These are phyloP conservation scores for Sycophila texana DNA, from an alignment of 2,888 invertebrate genomes.

Conservation along the genomic window DNA sequence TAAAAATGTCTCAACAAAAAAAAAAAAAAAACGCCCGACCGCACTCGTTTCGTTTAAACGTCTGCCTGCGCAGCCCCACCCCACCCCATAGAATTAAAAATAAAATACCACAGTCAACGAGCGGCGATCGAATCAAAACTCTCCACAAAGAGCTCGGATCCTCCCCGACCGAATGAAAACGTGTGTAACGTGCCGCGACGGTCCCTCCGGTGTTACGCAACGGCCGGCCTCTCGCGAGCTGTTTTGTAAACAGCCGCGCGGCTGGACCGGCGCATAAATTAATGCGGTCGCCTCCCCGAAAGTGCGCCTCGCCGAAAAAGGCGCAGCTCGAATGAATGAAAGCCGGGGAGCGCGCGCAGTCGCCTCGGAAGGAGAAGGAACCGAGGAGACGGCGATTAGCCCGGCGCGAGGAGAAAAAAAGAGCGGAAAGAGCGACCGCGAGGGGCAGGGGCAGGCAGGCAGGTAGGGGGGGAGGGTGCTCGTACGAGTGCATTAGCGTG, in stretches of 20 bases:
- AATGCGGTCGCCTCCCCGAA: not conserved
- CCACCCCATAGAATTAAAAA: too few relatives aligned
- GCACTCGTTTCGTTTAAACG: too few relatives aligned
- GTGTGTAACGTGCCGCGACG: too few relatives aligned
- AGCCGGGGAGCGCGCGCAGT: not conserved
- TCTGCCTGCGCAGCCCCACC: too few relatives aligned
- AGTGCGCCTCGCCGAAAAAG: not conserved
- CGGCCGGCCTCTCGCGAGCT: not conserved
- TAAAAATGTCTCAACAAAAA: too few relatives aligned
- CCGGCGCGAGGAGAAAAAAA: not conserved
- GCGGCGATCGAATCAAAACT: too few relatives aligned
- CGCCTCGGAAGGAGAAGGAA: not conserved
- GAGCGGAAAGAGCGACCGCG: too few relatives aligned
- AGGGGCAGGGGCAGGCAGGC: not conserved
- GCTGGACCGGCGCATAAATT: constrained; percentile 35
- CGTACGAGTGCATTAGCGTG: not conserved
- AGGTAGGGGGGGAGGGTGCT: not conserved
- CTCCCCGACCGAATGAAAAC: too few relatives aligned
- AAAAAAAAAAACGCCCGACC: too few relatives aligned
- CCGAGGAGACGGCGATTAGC: not conserved
- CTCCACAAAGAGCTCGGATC: too few relatives aligned
- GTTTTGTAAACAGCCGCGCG: constrained; percentile 14
- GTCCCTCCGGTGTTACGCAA: too few relatives aligned
- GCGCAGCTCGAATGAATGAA: not conserved
- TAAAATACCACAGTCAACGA: too few relatives aligned